phyloP scores from a whole-genome alignment of 1,140 invertebrate species.

The Drosophila sp. region DNA sequence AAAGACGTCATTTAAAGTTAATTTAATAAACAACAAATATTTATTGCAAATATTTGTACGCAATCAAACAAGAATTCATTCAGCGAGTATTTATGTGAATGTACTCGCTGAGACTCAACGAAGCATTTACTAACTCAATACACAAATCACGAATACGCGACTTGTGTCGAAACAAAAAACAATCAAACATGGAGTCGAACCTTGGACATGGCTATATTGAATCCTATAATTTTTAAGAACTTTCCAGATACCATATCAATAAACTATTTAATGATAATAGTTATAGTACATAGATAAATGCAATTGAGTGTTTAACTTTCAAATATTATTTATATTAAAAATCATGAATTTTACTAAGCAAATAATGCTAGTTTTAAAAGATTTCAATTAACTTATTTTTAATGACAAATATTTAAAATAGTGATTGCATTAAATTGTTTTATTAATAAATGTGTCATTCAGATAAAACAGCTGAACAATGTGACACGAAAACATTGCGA shows the following conservation, averaged over 20 bases:
- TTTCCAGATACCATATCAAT: too few relatives aligned
- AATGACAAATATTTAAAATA: too few relatives aligned
- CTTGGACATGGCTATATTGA: background rate
- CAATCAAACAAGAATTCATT: conserved; percentile 30
- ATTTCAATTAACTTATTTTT: too few relatives aligned
- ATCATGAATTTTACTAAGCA: too few relatives aligned
- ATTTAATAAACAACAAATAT: conserved; percentile 44
- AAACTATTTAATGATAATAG: too few relatives aligned
- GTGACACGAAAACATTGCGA: background rate
- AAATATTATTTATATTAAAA: too few relatives aligned
- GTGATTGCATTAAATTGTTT: too few relatives aligned
- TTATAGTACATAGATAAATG: too few relatives aligned
- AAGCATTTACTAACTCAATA: conserved; percentile 19
- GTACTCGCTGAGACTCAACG: conserved; percentile 1
- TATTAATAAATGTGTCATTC: too few relatives aligned
- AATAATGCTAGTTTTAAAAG: too few relatives aligned
- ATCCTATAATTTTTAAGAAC: background rate
- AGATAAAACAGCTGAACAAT: background rate
- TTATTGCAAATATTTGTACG: conserved; percentile 39
- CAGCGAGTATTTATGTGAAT: background rate
- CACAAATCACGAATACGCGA: conserved; percentile 56
- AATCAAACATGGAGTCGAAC: background rate
- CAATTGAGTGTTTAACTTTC: too few relatives aligned
- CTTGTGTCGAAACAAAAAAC: conserved; percentile 25
- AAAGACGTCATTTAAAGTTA: conserved; percentile 19